Evolutionary conservation across 2,888 invertebrate species (phyloP).

Genomic region (Lagria hirta): DNA sequence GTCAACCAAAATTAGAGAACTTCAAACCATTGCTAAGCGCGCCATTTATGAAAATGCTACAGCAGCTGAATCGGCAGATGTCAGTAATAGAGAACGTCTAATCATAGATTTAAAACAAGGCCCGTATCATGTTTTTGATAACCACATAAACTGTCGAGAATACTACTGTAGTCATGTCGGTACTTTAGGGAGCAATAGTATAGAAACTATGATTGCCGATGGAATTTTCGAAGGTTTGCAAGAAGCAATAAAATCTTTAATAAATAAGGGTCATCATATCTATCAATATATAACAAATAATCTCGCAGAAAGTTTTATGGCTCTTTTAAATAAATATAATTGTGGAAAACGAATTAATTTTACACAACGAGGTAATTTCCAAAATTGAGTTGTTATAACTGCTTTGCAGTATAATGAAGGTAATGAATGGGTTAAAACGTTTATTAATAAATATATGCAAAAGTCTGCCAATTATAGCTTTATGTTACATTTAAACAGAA

Average conservation of each 20-base stretch:
- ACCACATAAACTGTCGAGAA: slow-evolving; percentile 2
- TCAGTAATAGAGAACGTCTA: slow-evolving; percentile 1
- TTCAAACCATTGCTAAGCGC: slow-evolving; percentile 4
- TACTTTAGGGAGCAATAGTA: neutral
- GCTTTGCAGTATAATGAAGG: slow-evolving; percentile 1
- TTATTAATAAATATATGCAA: neutral
- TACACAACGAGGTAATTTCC: slow-evolving; percentile 8
- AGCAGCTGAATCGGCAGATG: neutral
- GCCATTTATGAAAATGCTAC: slow-evolving; percentile 25
- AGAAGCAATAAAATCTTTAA: neutral
- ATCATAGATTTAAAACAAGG: slow-evolving; percentile 1
- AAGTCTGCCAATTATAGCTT: neutral
- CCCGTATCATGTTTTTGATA: slow-evolving; percentile 3
- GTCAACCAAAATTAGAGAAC: slow-evolving; percentile 6
- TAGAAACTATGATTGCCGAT: neutral
- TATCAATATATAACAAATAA: neutral
- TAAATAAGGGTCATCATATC: neutral
- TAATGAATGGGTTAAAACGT: neutral
- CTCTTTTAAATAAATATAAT: slow-evolving; percentile 1
- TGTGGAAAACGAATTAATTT: slow-evolving; percentile 11
- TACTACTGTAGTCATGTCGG: no score
- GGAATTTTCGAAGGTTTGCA: neutral
- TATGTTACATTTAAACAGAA: neutral
- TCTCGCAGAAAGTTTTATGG: slow-evolving; percentile 2
- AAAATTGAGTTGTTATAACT: slow-evolving; percentile 1